Conservation (phyloP, 2,797 vertebrate genomes). For the Eulemur mongoz region DNA sequence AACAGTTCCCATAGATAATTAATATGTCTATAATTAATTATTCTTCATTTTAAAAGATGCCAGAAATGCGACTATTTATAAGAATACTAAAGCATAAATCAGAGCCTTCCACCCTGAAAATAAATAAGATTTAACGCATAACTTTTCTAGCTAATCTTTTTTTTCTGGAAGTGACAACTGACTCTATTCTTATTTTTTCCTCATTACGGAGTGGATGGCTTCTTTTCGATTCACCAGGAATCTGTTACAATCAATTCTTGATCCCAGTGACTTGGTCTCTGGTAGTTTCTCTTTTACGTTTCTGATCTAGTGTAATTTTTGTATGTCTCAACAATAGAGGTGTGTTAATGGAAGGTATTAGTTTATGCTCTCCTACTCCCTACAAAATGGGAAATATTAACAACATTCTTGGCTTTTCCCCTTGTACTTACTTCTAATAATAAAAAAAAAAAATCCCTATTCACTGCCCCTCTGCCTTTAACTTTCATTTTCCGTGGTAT, state of each 20-base stretch:
- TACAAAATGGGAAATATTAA: neutral
- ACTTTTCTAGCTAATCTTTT: neutral
- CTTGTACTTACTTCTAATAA: neutral
- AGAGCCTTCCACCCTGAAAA: neutral
- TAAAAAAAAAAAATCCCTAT: neutral
- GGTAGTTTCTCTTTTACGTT: neutral
- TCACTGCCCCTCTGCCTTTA: neutral
- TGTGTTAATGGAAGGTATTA: neutral
- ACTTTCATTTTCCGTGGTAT: neutral
- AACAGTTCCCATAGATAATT: neutral
- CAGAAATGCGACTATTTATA: neutral
- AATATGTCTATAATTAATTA: neutral
- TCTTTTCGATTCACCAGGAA: neutral
- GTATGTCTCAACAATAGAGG: neutral
- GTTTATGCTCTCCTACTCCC: neutral
- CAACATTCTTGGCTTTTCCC: neutral
- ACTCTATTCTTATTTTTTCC: neutral
- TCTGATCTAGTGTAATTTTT: neutral
- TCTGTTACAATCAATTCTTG: neutral
- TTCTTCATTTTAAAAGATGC: constrained; percentile 3
- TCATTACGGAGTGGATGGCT: neutral
- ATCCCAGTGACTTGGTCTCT: neutral
- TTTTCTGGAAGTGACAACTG: neutral
- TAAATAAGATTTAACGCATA: neutral
- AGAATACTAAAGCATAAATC: neutral